A percentile compares a stretch with the other conserved stretches of the same genome.
phyloP scores from a whole-genome alignment of 2,888 invertebrate genomes.

The Drosophila borealis region DNA sequence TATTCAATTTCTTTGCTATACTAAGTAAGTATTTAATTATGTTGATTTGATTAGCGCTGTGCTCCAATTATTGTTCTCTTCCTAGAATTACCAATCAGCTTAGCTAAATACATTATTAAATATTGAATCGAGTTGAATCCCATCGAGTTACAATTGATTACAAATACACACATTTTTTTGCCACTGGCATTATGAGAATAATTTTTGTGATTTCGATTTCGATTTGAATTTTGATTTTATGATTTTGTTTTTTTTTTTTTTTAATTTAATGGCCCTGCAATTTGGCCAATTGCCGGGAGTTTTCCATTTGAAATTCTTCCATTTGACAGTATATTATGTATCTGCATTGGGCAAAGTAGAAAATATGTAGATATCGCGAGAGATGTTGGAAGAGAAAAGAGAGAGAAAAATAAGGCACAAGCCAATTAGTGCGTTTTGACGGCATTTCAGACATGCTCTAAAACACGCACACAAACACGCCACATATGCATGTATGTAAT shows the following conservation, averaged over 20 bases:
- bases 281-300: conserved; percentile 86
- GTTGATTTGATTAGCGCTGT: conserved; percentile 70
- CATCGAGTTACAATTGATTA: conserved; percentile 56
- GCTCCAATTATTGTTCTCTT: conserved; percentile 78
- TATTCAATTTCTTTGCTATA: conserved; percentile 11
- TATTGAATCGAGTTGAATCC: conserved; percentile 59
- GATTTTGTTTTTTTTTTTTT: conserved; percentile 69
- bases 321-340: conserved; percentile 94
- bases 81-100: conserved; percentile 74
- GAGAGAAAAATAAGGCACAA: conserved; percentile 50
- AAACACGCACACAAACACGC: conserved; percentile 61
- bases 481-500: conserved; percentile 12
- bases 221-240: conserved; percentile 15
- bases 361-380: conserved; percentile 36
- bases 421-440: conserved; percentile 76
- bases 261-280: conserved; percentile 73
- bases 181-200: conserved; percentile 18
- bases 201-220: conserved; percentile 25
- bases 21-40: conserved; percentile 41
- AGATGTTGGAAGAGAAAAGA: conserved; percentile 65
- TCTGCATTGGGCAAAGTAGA: conserved; percentile 85
- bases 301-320: conserved; percentile 93
- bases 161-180: conserved; percentile 21
- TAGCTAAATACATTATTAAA: conserved; percentile 58
- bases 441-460: conserved; percentile 62